Base-by-base conservation (phyloP, 2,113 vertebrate genomes). In the Spilogale gracilis region DNA sequence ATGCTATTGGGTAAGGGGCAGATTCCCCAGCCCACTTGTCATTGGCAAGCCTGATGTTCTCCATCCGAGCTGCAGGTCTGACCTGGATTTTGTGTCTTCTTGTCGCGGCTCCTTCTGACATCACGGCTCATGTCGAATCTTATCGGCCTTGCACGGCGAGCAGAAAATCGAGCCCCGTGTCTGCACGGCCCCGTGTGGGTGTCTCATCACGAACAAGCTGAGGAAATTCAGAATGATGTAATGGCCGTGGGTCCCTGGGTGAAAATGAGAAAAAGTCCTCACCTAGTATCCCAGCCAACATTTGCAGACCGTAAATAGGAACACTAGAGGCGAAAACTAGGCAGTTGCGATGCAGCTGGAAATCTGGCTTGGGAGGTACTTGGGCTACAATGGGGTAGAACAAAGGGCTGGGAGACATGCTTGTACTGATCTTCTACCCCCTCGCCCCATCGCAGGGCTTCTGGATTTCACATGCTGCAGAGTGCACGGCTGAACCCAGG, bases 181-280 rank as follows among this genome's bases (percentile, higher is more conserved):
- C 85, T 78, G 93, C 85, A 16, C 27, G 5, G 9, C 0, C 73
- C 7, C 52, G 54, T 58, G 65, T 6, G n/a, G 63, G 7, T 32
- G 69, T 52, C 9, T n/a, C 43, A 45, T 60, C 69, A 38, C 4
- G 81, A 73, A 73, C 84, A 27, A 65, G 27, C 30, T 69, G 38
- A 63, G 79, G 92, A 80, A n/a, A 58, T 74, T 78, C 43, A 20
- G 82, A 17, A 30, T 89, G 89, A 83, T 43, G 84, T 84, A 5
- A 65, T 10, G 79, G 89, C 63, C 38, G 5, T 1, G 7, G 48
- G 48, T 30, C 38, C 82, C 56, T 82, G 45, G 69, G 52, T 1
- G 71, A n/a, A 89, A 89, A 89, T 52, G 48, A 96, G 94, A 67
- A 89, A 30, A 83, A 91, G 76, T 56, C 61, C 63, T 74, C 56